These are phyloP conservation scores for Zenarchopterus dispar DNA, from an alignment of 2,797 vertebrate species.

Conservation along the genomic window DNA sequence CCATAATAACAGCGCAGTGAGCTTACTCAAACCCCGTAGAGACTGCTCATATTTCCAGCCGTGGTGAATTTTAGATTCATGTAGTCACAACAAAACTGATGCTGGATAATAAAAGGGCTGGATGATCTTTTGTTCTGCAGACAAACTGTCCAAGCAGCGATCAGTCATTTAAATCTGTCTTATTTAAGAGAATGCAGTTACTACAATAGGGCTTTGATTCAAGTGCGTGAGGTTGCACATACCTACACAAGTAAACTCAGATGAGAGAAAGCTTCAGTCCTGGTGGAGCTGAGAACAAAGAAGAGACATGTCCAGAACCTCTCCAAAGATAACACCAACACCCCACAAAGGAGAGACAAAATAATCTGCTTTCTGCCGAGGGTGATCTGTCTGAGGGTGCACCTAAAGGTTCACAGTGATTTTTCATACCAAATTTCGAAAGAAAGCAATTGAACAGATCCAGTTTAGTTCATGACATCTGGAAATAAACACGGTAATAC, in stretches of 20 bases:
- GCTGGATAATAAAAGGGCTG: constrained; percentile 28
- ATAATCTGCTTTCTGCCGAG: no score
- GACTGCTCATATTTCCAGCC: constrained; percentile 57
- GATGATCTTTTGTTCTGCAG: constrained; percentile 32
- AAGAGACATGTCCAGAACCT: not conserved
- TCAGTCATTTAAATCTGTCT: constrained; percentile 22
- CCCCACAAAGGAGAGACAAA: no score
- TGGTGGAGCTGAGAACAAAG: constrained; percentile 29
- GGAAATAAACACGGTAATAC: no score
- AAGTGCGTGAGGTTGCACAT: not conserved
- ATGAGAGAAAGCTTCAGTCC: constrained; percentile 4
- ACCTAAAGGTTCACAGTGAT: no score
- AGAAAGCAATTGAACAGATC: no score
- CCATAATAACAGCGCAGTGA: constrained; percentile 50
- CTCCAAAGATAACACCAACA: no score
- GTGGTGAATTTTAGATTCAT: constrained; percentile 58
- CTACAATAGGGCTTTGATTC: not conserved
- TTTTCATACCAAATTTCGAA: no score
- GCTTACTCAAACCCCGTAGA: constrained; percentile 38
- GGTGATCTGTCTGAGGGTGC: no score
- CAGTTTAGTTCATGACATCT: no score
- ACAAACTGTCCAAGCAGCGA: constrained; percentile 22
- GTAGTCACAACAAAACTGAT: constrained; percentile 66
- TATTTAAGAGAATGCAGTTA: constrained; percentile 1
- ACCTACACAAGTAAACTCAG: constrained; percentile 28